Percentiles rank a stretch among this genome's conserved stretches.
phyloP scores from a whole-genome alignment of 1,140 invertebrate species.

The Chrysoperla carnea region DNA sequence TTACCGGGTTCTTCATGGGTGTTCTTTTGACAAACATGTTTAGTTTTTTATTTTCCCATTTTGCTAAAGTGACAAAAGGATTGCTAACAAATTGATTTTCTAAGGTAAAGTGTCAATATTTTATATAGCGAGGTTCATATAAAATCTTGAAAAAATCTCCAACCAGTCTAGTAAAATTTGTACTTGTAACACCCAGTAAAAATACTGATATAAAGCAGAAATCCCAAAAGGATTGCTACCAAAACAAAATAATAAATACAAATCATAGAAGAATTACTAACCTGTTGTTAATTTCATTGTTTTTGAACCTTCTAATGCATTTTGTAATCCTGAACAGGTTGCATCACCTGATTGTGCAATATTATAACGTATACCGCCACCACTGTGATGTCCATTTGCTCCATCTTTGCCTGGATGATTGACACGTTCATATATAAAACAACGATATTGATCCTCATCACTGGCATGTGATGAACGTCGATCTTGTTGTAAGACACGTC shows the following conservation, averaged over 20 bases:
- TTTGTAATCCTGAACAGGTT: slow-evolving; percentile 55
- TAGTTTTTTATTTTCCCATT: too few species aligned
- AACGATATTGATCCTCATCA: slow-evolving; percentile 43
- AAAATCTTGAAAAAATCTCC: too few species aligned
- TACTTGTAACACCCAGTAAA: too few species aligned
- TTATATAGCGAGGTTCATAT: too few species aligned
- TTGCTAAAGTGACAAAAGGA: too few species aligned
- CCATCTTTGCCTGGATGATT: slow-evolving; percentile 20
- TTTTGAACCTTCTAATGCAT: slow-evolving; percentile 39
- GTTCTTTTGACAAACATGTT: too few species aligned
- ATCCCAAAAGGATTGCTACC: too few species aligned
- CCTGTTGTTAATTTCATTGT: slow-evolving; percentile 43
- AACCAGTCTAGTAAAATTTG: too few species aligned
- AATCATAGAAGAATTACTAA: slow-evolving; percentile 16
- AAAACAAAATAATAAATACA: slow-evolving; percentile 1
- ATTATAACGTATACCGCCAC: slow-evolving; percentile 30
- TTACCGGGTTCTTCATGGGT: too few species aligned
- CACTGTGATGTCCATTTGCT: slow-evolving; percentile 15
- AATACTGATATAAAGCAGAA: too few species aligned
- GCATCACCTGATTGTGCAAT: slow-evolving; percentile 68
- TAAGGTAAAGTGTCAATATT: too few species aligned
- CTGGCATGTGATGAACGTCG: slow-evolving; percentile 22
- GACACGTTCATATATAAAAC: slow-evolving; percentile 40
- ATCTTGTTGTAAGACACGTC: slow-evolving; percentile 34
- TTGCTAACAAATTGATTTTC: too few species aligned